Evolutionary conservation across 2,888 invertebrate genomes (phyloP).

Genomic region (Ochropleura leucogaster): DNA sequence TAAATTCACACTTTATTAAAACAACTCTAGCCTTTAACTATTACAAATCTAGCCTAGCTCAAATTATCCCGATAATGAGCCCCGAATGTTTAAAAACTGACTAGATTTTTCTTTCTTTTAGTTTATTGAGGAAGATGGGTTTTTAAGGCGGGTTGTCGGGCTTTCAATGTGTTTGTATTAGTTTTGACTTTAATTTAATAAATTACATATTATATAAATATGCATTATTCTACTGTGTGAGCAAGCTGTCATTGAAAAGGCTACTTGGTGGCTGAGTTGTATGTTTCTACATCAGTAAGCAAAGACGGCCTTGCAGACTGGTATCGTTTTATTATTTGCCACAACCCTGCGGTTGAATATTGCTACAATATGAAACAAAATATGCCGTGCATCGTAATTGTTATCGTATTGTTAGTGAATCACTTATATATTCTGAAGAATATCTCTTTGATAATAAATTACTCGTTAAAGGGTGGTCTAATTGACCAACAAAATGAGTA

Average conservation of each 20-base stretch:
- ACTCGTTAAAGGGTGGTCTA: neutral
- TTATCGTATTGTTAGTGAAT: neutral
- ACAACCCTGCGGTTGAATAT: constrained; percentile 81
- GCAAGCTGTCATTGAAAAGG: constrained; percentile 48
- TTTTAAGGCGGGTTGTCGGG: neutral
- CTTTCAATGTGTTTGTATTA: neutral
- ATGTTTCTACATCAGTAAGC: constrained; percentile 86
- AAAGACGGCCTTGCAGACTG: constrained; percentile 84
- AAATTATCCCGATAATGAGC: too few species aligned
- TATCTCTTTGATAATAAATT: neutral
- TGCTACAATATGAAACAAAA: constrained; percentile 65
- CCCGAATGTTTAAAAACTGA: too few species aligned
- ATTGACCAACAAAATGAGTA: neutral
- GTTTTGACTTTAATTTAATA: neutral
- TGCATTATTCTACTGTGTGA: constrained; percentile 4
- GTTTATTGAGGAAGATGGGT: too few species aligned
- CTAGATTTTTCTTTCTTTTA: too few species aligned
- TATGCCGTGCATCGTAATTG: constrained; percentile 16
- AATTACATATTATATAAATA: too few species aligned
- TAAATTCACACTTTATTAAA: too few species aligned
- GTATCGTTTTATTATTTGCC: constrained; percentile 86
- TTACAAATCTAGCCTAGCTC: too few species aligned
- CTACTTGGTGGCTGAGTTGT: constrained; percentile 72
- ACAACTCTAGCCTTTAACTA: too few species aligned
- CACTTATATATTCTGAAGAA: neutral